These are phyloP conservation scores for Campopleginae sp. DNA, from an alignment of 2,888 invertebrate genomes.

Conservation along the genomic window DNA sequence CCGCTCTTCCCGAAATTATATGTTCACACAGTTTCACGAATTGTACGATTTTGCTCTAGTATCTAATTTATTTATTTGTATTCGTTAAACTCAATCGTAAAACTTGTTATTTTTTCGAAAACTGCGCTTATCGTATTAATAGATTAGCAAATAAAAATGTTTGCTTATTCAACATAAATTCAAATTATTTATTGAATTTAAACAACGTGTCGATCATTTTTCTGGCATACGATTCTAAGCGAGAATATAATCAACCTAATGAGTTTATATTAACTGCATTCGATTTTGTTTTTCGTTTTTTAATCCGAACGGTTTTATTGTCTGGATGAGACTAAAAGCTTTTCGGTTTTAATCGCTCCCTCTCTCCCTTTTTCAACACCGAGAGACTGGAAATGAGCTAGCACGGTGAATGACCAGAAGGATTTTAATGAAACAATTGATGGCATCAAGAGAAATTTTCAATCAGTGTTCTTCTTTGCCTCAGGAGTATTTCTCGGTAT, in stretches of 20 bases:
- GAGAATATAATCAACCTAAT: neutral
- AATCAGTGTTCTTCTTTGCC: neutral
- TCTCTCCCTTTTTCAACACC: neutral
- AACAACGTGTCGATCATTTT: neutral
- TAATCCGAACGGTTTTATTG: neutral
- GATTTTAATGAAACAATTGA: conserved; percentile 43
- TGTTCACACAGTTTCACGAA: neutral
- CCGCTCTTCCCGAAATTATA: neutral
- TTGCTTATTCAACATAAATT: neutral
- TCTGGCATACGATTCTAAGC: neutral
- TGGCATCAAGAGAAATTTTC: conserved; percentile 1
- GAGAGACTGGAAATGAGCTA: conserved; percentile 43
- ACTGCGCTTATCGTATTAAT: neutral
- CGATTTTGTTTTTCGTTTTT: neutral
- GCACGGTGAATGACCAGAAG: neutral
- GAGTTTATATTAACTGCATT: neutral
- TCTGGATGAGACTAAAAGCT: neutral
- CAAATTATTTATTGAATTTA: neutral
- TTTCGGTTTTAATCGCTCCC: neutral
- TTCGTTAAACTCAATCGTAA: neutral
- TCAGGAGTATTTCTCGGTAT: neutral
- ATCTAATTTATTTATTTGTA: neutral
- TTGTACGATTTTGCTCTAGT: neutral
- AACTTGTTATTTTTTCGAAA: neutral
- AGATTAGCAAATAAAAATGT: neutral